These are phyloP conservation scores for Drosophila melanosoma DNA, from an alignment of 2,888 invertebrate species.

Conservation along the genomic window DNA sequence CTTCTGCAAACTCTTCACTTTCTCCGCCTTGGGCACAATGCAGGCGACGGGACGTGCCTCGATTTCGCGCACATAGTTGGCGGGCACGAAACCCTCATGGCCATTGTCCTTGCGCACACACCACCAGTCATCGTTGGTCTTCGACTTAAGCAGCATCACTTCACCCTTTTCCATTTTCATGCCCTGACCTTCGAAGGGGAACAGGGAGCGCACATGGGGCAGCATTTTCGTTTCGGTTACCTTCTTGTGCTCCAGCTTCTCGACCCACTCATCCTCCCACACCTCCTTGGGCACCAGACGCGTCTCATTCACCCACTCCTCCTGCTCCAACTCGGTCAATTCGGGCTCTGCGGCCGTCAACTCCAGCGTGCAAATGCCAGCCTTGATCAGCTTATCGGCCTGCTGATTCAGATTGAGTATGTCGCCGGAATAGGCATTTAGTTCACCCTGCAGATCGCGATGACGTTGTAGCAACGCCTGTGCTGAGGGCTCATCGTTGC, in stretches of 20 bases:
- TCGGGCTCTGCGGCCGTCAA: conserved; percentile 87
- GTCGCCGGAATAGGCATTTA: conserved; percentile 95
- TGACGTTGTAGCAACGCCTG: conserved; percentile 95
- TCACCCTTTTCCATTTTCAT: conserved; percentile 97
- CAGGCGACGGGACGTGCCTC: conserved; percentile 93
- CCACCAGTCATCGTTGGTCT: conserved; percentile 99
- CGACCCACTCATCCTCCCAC: conserved; percentile 96
- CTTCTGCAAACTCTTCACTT: conserved; percentile 92
- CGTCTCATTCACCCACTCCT: conserved; percentile 92
- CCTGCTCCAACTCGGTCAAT: conserved; percentile 87
- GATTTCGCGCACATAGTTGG: conserved; percentile 97
- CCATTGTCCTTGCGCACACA: conserved; percentile 97
- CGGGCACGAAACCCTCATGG: conserved; percentile 98
- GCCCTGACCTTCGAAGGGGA: conserved; percentile 96
- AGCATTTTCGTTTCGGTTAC: conserved; percentile 94
- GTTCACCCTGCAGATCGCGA: conserved; percentile 93
- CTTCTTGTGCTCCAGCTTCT: conserved; percentile 93
- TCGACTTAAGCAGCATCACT: conserved; percentile 94
- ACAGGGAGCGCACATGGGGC: conserved; percentile 94
- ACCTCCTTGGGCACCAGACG: conserved; percentile 95
- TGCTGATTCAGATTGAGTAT: conserved; percentile 92
- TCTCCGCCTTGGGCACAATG: conserved; percentile 94
- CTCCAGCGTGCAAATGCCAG: conserved; percentile 88
- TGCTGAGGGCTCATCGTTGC: conserved; percentile 96
- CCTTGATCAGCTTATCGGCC: conserved; percentile 90